A percentile compares a stretch with the other conserved stretches of the same genome.
These are phyloP conservation scores for Netelia inedita DNA, from an alignment of 2,888 invertebrate species.

Conservation along the genomic window DNA sequence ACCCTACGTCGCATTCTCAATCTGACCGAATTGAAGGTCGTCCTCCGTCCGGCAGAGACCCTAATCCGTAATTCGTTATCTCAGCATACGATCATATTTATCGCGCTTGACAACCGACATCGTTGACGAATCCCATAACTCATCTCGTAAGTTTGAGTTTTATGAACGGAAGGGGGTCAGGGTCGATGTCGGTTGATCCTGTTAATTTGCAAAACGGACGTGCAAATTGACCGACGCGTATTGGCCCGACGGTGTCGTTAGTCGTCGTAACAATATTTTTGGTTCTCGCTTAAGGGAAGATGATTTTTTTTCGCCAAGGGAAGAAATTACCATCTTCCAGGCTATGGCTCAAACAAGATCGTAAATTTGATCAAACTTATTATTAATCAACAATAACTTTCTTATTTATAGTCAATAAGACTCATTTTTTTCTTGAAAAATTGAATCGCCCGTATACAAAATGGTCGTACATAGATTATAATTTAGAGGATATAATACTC, in stretches of 20 bases:
- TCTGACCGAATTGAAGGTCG: conserved; percentile 50
- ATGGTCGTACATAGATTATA: too few species aligned
- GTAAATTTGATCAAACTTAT: too few species aligned
- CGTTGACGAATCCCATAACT: conserved; percentile 58
- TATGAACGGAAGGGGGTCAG: conserved; percentile 77
- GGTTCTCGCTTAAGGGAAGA: neutral
- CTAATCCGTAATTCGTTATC: conserved; percentile 65
- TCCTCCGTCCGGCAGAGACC: conserved; percentile 31
- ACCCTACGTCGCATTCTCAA: conserved; percentile 19
- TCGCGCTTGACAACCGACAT: conserved; percentile 66
- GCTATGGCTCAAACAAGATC: too few species aligned
- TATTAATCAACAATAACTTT: too few species aligned
- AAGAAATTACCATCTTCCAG: neutral
- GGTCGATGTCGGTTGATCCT: conserved; percentile 70
- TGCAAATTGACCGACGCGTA: conserved; percentile 59
- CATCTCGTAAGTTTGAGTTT: conserved; percentile 71
- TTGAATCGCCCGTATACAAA: too few species aligned
- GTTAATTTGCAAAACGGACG: conserved; percentile 71
- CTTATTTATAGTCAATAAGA: too few species aligned
- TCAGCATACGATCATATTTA: conserved; percentile 62
- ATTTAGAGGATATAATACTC: too few species aligned
- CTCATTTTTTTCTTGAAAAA: too few species aligned
- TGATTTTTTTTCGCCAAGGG: neutral
- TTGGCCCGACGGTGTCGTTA: conserved; percentile 21
- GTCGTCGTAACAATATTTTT: neutral